These are phyloP conservation scores for Leptinotarsa haldemani DNA, from an alignment of 2,888 invertebrate genomes.

Conservation along the genomic window DNA sequence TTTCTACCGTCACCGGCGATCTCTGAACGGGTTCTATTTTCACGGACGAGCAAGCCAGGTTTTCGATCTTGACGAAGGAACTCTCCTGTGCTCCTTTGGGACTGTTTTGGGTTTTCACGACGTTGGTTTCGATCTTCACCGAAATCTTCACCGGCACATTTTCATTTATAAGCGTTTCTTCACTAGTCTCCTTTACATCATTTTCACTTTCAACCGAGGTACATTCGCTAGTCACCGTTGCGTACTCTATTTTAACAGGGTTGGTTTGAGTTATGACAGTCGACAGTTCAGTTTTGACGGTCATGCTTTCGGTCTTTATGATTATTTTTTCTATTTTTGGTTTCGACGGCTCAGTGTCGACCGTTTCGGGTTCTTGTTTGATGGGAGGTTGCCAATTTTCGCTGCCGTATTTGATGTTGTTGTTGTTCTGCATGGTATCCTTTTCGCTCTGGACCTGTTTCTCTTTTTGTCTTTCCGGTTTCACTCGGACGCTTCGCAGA, in stretches of 20 bases:
- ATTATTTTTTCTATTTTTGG: slow-evolving; percentile 43
- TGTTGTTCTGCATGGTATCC: slow-evolving; percentile 42
- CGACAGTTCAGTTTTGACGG: slow-evolving; percentile 40
- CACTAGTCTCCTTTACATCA: slow-evolving; percentile 2
- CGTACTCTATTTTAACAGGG: slow-evolving; percentile 38
- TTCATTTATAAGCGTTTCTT: slow-evolving; percentile 12
- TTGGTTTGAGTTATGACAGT: slow-evolving; percentile 37
- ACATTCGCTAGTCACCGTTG: slow-evolving; percentile 33
- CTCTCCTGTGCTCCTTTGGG: slow-evolving; percentile 35
- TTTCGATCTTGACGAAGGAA: slow-evolving; percentile 24
- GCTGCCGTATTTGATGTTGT: slow-evolving; percentile 44
- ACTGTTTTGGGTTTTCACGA: slow-evolving; percentile 41
- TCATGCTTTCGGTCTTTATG: slow-evolving; percentile 44
- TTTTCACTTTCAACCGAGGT: slow-evolving; percentile 22
- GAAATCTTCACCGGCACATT: slow-evolving; percentile 36
- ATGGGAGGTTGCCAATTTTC: slow-evolving; percentile 41
- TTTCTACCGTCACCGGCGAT: slow-evolving; percentile 29
- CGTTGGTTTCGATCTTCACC: slow-evolving; percentile 40
- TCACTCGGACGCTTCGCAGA: slow-evolving; percentile 75
- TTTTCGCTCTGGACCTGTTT: slow-evolving; percentile 52
- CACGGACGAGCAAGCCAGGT: neutral
- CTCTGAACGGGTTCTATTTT: slow-evolving; percentile 38
- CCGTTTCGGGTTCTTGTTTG: slow-evolving; percentile 42
- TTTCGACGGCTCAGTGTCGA: slow-evolving; percentile 41
- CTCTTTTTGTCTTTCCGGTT: slow-evolving; percentile 69